phyloP scores from a whole-genome alignment of 2,888 invertebrate genomes.

The Toxonevra muliebris region DNA sequence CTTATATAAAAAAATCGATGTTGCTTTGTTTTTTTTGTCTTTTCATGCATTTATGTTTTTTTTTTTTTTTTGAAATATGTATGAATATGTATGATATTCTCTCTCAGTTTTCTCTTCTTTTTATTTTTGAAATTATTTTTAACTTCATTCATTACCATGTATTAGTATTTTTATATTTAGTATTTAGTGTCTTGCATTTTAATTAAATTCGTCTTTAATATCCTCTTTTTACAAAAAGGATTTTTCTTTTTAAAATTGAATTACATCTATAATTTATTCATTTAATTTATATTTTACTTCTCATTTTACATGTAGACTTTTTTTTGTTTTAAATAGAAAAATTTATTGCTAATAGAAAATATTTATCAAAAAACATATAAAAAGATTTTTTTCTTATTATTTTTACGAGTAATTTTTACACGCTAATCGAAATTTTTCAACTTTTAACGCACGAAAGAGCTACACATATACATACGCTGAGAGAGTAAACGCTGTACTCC shows the following conservation, averaged over 20 bases:
- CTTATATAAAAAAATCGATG: constrained; percentile 25
- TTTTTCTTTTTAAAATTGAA: too few relatives aligned
- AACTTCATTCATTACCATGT: constrained; percentile 3
- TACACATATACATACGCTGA: too few relatives aligned
- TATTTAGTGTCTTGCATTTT: background rate
- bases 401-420: too few relatives aligned
- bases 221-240: background rate
- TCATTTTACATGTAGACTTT: constrained; percentile 1
- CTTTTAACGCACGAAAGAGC: too few relatives aligned
- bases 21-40: background rate
- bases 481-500: too few relatives aligned
- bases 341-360: background rate
- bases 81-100: too few relatives aligned
- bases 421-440: too few relatives aligned
- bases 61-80: too few relatives aligned
- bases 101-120: too few relatives aligned
- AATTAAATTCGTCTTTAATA: constrained; percentile 25
- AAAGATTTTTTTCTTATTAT: too few relatives aligned
- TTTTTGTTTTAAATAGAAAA: constrained; percentile 6
- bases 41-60: background rate
- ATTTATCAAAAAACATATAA: too few relatives aligned
- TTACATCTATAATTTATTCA: background rate
- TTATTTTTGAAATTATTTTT: background rate
- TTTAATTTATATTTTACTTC: background rate
- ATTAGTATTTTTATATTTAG: background rate